phyloP scores from a whole-genome alignment of 2,113 vertebrate species.

The Eretmochelys imbricata region DNA sequence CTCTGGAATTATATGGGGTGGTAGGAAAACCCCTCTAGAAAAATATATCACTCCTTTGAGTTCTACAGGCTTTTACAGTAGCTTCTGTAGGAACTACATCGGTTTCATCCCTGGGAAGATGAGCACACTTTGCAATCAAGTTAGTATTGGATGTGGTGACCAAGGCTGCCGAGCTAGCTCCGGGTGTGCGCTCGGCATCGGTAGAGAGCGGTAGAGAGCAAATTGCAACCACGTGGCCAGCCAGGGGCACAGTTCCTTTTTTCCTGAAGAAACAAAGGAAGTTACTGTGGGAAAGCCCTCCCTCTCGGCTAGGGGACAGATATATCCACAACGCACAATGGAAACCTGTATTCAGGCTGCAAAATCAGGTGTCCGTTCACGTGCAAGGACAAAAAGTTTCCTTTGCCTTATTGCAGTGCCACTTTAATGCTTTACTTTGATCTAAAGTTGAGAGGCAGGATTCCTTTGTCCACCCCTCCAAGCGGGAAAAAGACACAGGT shows the following conservation, averaged over 20 bases:
- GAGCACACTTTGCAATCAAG: neutral
- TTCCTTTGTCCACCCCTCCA: too few species aligned
- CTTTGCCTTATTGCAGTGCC: too few species aligned
- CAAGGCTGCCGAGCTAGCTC: neutral
- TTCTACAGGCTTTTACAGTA: neutral
- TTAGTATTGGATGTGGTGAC: too few species aligned
- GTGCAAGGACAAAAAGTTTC: neutral
- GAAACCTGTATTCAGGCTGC: neutral
- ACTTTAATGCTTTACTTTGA: too few species aligned
- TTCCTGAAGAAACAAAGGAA: neutral
- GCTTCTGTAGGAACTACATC: neutral
- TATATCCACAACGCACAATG: too few species aligned
- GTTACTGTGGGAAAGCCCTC: neutral
- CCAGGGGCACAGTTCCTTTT: rapidly evolving
- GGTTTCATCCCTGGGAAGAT: too few species aligned
- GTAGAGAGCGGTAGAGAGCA: neutral
- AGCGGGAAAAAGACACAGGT: neutral
- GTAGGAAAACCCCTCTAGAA: neutral
- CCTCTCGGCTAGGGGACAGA: neutral
- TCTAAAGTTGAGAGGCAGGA: too few species aligned
- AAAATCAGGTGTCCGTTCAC: neutral
- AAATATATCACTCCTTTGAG: neutral
- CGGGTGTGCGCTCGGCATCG: too few species aligned
- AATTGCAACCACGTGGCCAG: neutral
- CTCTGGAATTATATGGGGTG: neutral